phyloP scores from a whole-genome alignment of 2,113 vertebrate species.

The Carassius auratus region DNA sequence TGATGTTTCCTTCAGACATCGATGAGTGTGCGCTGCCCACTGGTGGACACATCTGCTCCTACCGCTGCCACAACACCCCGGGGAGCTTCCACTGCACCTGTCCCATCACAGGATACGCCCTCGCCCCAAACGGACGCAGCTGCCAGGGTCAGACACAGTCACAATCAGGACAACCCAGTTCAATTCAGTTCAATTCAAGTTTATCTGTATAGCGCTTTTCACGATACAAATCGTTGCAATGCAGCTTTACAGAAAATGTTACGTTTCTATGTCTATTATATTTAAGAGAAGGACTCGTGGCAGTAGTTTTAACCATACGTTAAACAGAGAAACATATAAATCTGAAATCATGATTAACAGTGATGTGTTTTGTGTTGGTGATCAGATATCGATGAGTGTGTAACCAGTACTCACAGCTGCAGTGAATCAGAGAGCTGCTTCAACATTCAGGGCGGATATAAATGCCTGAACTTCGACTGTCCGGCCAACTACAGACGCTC shows the following conservation, averaged over 20 bases:
- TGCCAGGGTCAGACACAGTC: conserved; percentile 86
- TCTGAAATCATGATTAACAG: background rate
- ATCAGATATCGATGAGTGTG: conserved; percentile 92
- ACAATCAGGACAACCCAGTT: background rate
- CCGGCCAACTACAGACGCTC: conserved; percentile 88
- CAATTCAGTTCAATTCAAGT: too few relatives aligned
- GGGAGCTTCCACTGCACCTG: conserved; percentile 96
- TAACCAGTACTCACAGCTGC: conserved; percentile 89
- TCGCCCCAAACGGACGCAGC: conserved; percentile 90
- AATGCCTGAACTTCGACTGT: conserved; percentile 88
- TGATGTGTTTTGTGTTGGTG: background rate
- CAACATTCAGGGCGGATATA: conserved; percentile 91
- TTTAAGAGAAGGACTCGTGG: background rate
- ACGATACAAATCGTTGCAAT: too few relatives aligned
- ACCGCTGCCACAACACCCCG: conserved; percentile 86
- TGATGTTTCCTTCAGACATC: conserved; percentile 78
- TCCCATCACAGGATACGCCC: conserved; percentile 82
- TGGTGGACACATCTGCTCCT: conserved; percentile 93
- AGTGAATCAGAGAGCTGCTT: conserved; percentile 89
- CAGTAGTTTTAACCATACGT: background rate
- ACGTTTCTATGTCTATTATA: too few relatives aligned
- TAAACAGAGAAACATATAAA: background rate
- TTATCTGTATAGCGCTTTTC: too few relatives aligned
- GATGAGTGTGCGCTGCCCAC: conserved; percentile 96
- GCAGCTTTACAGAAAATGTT: too few relatives aligned